Percentiles rank a stretch among this genome's conserved stretches.
Conservation (phyloP, 2,113 vertebrate species). For the Emberiza fucata region DNA sequence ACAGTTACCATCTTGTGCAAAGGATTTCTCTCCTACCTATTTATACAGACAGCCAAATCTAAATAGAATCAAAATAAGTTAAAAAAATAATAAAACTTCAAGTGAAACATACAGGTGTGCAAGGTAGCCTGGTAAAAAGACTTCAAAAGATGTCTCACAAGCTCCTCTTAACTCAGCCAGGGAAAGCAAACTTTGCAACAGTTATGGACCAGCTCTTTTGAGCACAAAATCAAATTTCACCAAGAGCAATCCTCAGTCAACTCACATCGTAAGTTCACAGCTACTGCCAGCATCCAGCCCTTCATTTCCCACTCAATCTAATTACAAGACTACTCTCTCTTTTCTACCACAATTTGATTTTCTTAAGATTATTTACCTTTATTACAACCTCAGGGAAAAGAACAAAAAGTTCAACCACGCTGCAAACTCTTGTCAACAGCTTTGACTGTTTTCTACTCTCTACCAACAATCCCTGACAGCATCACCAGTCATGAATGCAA, state of each 20-base stretch:
- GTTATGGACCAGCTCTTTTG: not conserved
- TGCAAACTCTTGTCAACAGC: not conserved
- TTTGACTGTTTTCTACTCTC: not conserved
- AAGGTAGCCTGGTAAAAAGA: not conserved
- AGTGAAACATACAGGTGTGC: not conserved
- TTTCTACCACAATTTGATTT: not conserved
- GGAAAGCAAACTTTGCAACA: not conserved
- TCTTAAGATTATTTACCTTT: not conserved
- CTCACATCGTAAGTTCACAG: not conserved
- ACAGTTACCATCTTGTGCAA: not conserved
- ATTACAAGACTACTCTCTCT: not conserved
- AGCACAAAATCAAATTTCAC: not conserved
- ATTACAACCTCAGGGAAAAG: not conserved
- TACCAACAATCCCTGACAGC: not conserved
- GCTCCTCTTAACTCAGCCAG: not conserved
- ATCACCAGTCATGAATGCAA: not conserved
- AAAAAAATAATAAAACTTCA: not conserved
- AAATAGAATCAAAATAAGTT: not conserved
- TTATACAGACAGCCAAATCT: not conserved
- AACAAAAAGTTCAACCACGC: not conserved
- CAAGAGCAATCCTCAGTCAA: not conserved
- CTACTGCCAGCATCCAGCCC: not conserved
- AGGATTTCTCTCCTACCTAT: not conserved
- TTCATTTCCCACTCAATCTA: not conserved
- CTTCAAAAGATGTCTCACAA: not conserved